Conservation (phyloP, 2,888 invertebrate species). For the Andrena fulva region DNA sequence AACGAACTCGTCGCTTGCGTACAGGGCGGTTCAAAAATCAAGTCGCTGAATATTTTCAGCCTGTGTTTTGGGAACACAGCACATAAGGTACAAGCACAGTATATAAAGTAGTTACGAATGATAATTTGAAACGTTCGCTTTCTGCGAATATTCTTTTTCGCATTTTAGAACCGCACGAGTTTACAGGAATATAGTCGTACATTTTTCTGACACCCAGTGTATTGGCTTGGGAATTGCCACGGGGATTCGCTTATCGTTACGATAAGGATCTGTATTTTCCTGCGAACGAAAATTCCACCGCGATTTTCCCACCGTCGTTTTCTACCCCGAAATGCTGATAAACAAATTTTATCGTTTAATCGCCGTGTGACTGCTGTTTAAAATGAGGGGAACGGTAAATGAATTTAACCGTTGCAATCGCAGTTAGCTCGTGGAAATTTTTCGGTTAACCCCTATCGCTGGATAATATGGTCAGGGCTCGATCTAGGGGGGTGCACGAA, state of each 20-base stretch:
- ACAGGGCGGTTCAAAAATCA: not conserved
- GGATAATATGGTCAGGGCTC: not conserved
- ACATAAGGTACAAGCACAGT: no score
- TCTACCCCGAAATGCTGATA: not conserved
- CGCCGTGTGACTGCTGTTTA: constrained; percentile 5
- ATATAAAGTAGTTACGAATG: not conserved
- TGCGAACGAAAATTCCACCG: constrained; percentile 1
- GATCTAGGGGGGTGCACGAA: no score
- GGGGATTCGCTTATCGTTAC: constrained; percentile 28
- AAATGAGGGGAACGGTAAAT: constrained; percentile 31
- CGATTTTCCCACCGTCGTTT: constrained; percentile 8
- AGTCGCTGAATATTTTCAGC: not conserved
- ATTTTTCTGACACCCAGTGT: constrained; percentile 11
- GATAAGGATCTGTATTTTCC: constrained; percentile 29
- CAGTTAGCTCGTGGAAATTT: not conserved
- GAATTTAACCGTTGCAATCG: constrained; percentile 36
- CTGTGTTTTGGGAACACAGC: not conserved
- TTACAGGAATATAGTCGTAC: constrained; percentile 6
- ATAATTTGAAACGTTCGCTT: not conserved
- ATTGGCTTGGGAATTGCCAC: constrained; percentile 28
- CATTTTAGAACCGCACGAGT: not conserved
- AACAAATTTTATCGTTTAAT: constrained; percentile 46
- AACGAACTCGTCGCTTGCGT: constrained; percentile 11
- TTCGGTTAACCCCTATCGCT: not conserved
- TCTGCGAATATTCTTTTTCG: not conserved